Evolutionary conservation across 2,113 vertebrate species (phyloP).

Genomic region (Cisticola juncidis): DNA sequence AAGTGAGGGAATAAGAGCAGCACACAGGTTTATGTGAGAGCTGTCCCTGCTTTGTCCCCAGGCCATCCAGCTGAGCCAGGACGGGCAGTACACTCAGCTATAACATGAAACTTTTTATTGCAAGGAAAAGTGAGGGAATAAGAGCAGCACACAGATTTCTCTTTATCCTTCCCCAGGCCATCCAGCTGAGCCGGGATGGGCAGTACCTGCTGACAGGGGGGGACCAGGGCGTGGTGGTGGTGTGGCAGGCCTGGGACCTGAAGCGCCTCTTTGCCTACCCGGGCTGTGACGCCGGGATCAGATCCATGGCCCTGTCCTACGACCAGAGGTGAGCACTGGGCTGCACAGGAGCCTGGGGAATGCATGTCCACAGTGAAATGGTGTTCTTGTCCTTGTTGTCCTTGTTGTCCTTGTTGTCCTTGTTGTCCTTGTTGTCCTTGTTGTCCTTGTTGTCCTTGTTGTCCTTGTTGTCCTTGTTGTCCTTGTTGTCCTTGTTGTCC

Average conservation of each 20-base stretch:
- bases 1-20: no score
- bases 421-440: no score
- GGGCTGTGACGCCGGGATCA: constrained; percentile 93
- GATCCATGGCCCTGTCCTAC: constrained; percentile 93
- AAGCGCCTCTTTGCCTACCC: constrained; percentile 92
- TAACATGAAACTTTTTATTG: not conserved
- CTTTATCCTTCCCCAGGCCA: constrained; percentile 73
- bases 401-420: no score
- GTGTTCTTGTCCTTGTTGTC: no score
- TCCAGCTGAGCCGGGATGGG: constrained; percentile 91
- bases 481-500: no score
- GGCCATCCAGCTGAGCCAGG: not conserved
- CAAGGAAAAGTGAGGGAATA: not conserved
- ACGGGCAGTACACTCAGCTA: no score
- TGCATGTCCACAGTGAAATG: no score
- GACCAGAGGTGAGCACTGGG: constrained; percentile 89
- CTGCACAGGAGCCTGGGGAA: not conserved
- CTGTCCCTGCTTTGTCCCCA: no score
- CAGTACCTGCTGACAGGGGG: constrained; percentile 96
- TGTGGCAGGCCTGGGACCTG: constrained; percentile 91
- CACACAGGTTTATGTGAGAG: no score
- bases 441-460: no score
- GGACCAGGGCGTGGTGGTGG: constrained; percentile 86
- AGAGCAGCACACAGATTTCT: not conserved
- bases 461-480: no score